Conservation (phyloP, 1,140 invertebrate genomes). For the Metaphire vulgaris region DNA sequence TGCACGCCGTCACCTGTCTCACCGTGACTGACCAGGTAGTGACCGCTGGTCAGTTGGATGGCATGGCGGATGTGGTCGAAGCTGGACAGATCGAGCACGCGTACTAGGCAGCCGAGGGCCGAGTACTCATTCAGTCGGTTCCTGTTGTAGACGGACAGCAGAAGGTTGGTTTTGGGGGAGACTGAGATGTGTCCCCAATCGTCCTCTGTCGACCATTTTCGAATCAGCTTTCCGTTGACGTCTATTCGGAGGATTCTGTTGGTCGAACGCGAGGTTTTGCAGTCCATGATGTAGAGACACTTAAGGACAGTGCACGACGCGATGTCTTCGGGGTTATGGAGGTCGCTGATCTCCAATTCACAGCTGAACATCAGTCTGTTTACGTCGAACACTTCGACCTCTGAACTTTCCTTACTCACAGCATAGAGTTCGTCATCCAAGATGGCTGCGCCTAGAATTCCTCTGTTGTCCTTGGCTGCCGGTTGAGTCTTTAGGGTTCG, state of each 20-base stretch:
- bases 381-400: not conserved
- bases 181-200: not conserved
- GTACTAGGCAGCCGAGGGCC: not conserved
- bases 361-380: not conserved
- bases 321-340: not conserved
- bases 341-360: not conserved
- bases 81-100: not conserved
- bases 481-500: not conserved
- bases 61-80: not conserved
- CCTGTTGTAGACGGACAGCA: not conserved
- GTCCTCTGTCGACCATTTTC: not conserved
- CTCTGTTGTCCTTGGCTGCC: not conserved
- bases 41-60: not conserved
- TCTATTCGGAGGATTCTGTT: not conserved
- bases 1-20: not conserved
- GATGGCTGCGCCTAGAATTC: not conserved
- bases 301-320: not conserved
- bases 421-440: not conserved
- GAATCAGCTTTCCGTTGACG: not conserved
- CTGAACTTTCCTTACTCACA: not conserved
- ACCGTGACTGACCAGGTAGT: not conserved
- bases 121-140: not conserved
- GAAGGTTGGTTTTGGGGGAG: not conserved
- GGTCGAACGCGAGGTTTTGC: not conserved
- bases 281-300: not conserved